These are phyloP conservation scores for Phaethon lepturus DNA, from an alignment of 2,113 vertebrate species.

Conservation along the genomic window DNA sequence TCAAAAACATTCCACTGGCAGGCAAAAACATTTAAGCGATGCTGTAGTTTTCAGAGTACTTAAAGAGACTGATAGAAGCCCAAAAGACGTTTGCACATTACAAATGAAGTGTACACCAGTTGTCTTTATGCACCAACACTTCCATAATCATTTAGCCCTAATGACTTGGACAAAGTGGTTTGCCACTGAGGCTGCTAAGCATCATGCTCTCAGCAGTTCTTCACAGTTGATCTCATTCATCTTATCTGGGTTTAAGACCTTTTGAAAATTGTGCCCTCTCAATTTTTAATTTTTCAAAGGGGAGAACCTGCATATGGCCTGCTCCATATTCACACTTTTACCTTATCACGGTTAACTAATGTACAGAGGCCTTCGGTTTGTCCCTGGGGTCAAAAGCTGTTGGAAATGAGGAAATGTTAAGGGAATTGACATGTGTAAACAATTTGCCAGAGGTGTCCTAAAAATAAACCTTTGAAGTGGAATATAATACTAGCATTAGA, in stretches of 20 bases:
- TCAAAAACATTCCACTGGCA: neutral
- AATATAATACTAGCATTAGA: conserved; percentile 15
- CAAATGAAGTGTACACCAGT: neutral
- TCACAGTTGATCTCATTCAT: neutral
- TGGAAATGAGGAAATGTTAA: conserved; percentile 34
- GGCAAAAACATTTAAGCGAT: neutral
- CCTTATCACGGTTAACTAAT: neutral
- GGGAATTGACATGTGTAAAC: conserved; percentile 34
- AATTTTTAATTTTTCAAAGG: neutral
- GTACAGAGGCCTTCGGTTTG: neutral
- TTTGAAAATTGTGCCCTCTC: neutral
- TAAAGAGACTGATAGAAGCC: neutral
- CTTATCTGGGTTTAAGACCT: neutral
- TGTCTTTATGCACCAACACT: neutral
- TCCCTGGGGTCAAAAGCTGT: neutral
- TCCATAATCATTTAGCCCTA: neutral
- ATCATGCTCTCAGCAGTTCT: neutral
- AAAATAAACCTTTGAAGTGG: conserved; percentile 38
- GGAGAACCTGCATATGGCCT: neutral
- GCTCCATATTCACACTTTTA: neutral
- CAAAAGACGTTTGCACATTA: neutral
- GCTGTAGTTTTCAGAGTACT: neutral
- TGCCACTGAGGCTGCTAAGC: neutral
- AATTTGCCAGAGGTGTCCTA: conserved; percentile 11
- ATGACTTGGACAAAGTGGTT: neutral